These are phyloP conservation scores for Nematolebias whitei DNA, from an alignment of 2,113 vertebrate species.

Conservation along the genomic window DNA sequence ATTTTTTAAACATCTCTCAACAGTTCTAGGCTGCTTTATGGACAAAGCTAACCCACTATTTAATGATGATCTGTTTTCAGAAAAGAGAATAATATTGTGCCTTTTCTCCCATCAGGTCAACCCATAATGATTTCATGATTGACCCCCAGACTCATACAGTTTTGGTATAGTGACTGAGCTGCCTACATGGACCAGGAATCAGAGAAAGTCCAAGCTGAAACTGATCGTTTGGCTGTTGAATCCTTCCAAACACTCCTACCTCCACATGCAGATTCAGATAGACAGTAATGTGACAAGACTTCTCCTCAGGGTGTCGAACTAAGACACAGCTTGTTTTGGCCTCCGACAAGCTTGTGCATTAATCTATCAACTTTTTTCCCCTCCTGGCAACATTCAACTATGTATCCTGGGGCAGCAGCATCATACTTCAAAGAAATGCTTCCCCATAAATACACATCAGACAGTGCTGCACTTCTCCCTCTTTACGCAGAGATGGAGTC, in stretches of 20 bases:
- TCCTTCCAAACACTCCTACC: constrained; percentile 18
- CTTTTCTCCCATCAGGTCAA: too few relatives aligned
- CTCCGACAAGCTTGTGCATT: constrained; percentile 42
- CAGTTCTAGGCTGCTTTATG: too few relatives aligned
- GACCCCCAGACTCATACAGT: too few relatives aligned
- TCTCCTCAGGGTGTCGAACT: constrained; percentile 14
- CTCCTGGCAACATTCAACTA: neutral
- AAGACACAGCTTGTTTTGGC: constrained; percentile 30
- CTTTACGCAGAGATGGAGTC: constrained; percentile 24
- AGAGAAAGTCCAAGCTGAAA: constrained; percentile 21
- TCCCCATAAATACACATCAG: constrained; percentile 14
- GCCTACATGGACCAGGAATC: neutral
- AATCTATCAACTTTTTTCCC: constrained; percentile 5
- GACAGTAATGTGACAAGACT: neutral
- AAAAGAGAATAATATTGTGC: too few relatives aligned
- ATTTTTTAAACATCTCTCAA: too few relatives aligned
- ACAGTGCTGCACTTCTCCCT: constrained; percentile 1
- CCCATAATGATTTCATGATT: too few relatives aligned
- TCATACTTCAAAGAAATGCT: constrained; percentile 38
- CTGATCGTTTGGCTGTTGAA: constrained; percentile 31
- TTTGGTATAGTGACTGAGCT: neutral
- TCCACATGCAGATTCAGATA: constrained; percentile 14
- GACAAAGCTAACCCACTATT: too few relatives aligned
- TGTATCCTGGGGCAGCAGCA: constrained; percentile 23
- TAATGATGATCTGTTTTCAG: too few relatives aligned